Evolutionary conservation across 2,113 vertebrate genomes (phyloP), one percentile per base, ranked within the genome.

Genomic region (Xiphophorus couchianus): DNA sequence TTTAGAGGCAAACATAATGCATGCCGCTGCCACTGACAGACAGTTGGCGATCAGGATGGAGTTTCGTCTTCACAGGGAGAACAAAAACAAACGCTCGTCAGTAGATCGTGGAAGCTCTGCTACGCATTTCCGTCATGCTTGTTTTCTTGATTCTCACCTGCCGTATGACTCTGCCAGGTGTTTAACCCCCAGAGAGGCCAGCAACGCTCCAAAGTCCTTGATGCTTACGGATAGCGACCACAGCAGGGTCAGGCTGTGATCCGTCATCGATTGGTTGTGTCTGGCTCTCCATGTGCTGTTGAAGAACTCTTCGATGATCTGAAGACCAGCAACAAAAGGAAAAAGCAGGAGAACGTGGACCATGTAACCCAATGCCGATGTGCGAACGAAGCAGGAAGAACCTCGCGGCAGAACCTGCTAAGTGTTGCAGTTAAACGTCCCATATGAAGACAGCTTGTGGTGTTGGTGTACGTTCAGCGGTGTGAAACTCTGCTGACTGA

Each of bases 221-320:
- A 94, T 94, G 83, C 94, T 95, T 89, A 96, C 95, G 1, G 94
- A 95, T 54, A 95, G 86, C 0, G 95, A 94, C 95, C 95, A 96
- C 68, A 95, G 90, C 7, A 95, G 87, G 22, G 93, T 94, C 70
- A 95, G 89, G 76, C 90, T 94, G 82, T 92, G 88, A 12, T 93
- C 93, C 6, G 94, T 84, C 54, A 95, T 92, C 11, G 93, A 89
- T 63, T 93, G 80, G 79, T 95, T 94, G 80, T 94, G 88, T 66
- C 93, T 92, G 69, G 79, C 84, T 75, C 66, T 91, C 95, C 94
- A 95, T 58, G 95, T 95, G 69, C 75, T 63, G 65, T 95, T 96
- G 78, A 95, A 95, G 83, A 96, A 95, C 79, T 94, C 88, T 30
- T 95, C 93, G 2, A 95, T 95, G 42, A 95, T 88, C 95, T 96